Percentiles rank a stretch among this genome's conserved stretches.
These are phyloP conservation scores for Sus cebifrons DNA, from an alignment of 2,797 vertebrate species.

Conservation along the genomic window DNA sequence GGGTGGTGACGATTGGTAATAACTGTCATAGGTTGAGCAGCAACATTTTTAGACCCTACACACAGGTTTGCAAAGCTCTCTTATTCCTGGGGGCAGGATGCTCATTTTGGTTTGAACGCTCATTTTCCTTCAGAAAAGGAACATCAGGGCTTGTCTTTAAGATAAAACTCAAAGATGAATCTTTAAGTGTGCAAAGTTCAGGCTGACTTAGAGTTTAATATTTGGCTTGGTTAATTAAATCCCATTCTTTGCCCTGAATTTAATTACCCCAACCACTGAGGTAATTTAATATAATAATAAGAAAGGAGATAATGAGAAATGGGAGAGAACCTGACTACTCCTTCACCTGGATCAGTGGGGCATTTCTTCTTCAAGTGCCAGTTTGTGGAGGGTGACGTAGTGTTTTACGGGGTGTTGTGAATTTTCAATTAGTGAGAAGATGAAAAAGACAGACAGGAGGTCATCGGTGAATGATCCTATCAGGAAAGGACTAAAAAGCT, in stretches of 20 bases:
- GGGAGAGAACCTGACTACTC: slow-evolving; percentile 72
- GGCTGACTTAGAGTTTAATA: slow-evolving; percentile 82
- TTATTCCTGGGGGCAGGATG: not conserved
- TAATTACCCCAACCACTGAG: slow-evolving; percentile 88
- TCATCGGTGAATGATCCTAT: slow-evolving; percentile 60
- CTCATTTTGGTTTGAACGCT: not conserved
- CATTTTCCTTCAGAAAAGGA: slow-evolving; percentile 69
- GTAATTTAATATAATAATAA: slow-evolving; percentile 90
- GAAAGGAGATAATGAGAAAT: slow-evolving; percentile 87
- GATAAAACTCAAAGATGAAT: slow-evolving; percentile 69
- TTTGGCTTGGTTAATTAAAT: slow-evolving; percentile 86
- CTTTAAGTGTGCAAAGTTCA: slow-evolving; percentile 40
- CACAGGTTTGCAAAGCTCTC: not conserved
- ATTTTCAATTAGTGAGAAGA: slow-evolving; percentile 83
- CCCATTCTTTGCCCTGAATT: slow-evolving; percentile 86
- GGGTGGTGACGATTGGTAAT: not conserved
- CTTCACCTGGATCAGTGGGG: slow-evolving; percentile 61
- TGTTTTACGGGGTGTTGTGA: slow-evolving; percentile 73
- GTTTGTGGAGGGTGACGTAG: slow-evolving; percentile 73
- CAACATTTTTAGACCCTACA: slow-evolving; percentile 28
- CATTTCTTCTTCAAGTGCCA: slow-evolving; percentile 74
- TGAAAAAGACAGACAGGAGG: slow-evolving; percentile 68
- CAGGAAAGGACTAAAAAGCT: slow-evolving; percentile 69
- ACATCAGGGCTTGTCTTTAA: slow-evolving; percentile 49
- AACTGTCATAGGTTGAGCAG: slow-evolving; percentile 39